phyloP scores from a whole-genome alignment of 2,113 vertebrate genomes.

The Macrotus californicus region DNA sequence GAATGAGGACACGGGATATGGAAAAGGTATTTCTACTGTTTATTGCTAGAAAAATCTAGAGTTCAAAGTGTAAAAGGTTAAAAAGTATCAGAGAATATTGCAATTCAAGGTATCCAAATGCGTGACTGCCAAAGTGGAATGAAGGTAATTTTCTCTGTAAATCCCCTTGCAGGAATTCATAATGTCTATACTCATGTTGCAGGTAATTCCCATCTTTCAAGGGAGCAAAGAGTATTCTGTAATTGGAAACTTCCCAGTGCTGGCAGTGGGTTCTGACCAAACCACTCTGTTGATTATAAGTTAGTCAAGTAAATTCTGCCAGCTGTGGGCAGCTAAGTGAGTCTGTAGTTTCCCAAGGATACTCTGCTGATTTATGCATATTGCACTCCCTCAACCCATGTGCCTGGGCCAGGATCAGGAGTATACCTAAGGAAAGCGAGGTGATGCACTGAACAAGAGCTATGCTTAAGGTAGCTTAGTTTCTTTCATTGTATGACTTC shows the following conservation, averaged over 20 bases:
- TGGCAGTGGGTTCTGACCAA: not conserved
- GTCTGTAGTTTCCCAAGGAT: not conserved
- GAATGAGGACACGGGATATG: not conserved
- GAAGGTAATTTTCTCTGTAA: not conserved
- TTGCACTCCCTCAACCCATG: accelerated
- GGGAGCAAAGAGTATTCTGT: not conserved
- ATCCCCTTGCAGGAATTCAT: not conserved
- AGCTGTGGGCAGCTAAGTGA: not conserved
- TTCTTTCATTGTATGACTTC: not conserved
- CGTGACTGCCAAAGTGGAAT: not conserved
- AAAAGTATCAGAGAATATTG: not conserved
- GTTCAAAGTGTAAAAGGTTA: not conserved
- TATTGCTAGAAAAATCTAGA: not conserved
- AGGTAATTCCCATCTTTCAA: not conserved
- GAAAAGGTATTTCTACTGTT: not conserved
- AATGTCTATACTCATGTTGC: not conserved
- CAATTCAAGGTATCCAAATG: not conserved
- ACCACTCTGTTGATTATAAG: not conserved
- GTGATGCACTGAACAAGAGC: not conserved
- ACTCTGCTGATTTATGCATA: not conserved
- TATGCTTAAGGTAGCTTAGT: not conserved
- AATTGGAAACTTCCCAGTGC: not conserved
- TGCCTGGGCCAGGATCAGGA: not conserved
- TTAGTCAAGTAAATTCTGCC: not conserved
- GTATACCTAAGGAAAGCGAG: not conserved